Conservation (phyloP, 2,113 vertebrate species). For the Ploceus nigricollis region DNA sequence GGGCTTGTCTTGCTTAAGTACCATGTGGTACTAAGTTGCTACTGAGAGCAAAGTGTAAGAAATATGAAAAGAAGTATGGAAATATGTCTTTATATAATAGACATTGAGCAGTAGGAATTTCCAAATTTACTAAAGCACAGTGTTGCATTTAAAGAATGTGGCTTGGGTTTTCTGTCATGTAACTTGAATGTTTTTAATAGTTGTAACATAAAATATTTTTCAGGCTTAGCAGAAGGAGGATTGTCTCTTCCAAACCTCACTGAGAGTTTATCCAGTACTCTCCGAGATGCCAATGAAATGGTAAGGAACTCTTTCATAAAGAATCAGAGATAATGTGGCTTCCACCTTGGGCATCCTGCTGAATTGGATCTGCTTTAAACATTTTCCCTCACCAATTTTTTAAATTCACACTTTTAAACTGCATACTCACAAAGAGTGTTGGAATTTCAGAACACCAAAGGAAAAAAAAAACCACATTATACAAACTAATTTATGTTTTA, state of each 20-base stretch:
- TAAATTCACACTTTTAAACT: background rate
- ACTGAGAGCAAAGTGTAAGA: background rate
- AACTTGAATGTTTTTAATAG: background rate
- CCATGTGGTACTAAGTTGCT: background rate
- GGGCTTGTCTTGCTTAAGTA: background rate
- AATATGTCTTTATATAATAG: background rate
- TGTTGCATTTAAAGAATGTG: background rate
- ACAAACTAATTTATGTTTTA: background rate
- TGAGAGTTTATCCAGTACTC: slow-evolving; percentile 83
- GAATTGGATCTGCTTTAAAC: background rate
- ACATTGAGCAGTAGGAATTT: background rate
- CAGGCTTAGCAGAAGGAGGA: slow-evolving; percentile 70
- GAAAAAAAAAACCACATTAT: background rate
- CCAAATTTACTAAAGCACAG: background rate
- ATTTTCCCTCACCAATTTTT: background rate
- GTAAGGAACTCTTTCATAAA: slow-evolving; percentile 71
- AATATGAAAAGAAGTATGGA: background rate
- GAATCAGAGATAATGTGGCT: background rate
- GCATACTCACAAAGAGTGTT: background rate
- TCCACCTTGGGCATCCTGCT: background rate
- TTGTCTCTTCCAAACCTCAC: slow-evolving; percentile 63
- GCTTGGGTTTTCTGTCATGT: background rate
- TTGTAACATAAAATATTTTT: slow-evolving; percentile 34
- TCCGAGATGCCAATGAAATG: slow-evolving; percentile 87
- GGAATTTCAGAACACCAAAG: background rate